Evolutionary conservation across 2,113 vertebrate species (phyloP).

Genomic region (Oxygymnocypris stewartii): DNA sequence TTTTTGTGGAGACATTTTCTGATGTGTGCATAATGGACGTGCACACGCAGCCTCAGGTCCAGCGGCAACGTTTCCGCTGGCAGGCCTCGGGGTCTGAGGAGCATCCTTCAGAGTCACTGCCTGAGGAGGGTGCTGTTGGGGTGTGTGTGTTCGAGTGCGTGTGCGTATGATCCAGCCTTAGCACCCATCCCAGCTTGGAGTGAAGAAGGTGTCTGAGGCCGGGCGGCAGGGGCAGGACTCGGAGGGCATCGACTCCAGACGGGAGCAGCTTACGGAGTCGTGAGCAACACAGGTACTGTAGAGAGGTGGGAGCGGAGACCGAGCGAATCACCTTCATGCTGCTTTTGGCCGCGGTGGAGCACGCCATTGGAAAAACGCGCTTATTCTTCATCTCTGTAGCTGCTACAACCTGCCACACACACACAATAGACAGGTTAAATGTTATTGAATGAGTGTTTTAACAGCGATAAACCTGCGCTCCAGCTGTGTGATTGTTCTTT

Average conservation of each 20-base stretch:
- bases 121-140: constrained; percentile 66
- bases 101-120: constrained; percentile 80
- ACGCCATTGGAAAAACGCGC: constrained; percentile 95
- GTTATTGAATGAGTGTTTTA: constrained; percentile 64
- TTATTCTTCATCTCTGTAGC: constrained; percentile 91
- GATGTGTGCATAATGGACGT: neutral
- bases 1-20: neutral
- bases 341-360: constrained; percentile 95
- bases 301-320: constrained; percentile 86
- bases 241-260: constrained; percentile 82
- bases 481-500: neutral
- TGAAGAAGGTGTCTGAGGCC: constrained; percentile 93
- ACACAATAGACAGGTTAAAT: constrained; percentile 43
- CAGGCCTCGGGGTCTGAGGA: constrained; percentile 80
- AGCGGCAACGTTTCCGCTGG: constrained; percentile 91
- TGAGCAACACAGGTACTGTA: constrained; percentile 94
- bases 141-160: constrained; percentile 56
- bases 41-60: constrained; percentile 77
- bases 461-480: constrained; percentile 43
- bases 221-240: constrained; percentile 88
- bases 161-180: constrained; percentile 81
- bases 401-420: constrained; percentile 80
- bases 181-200: constrained; percentile 95
- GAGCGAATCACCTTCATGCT: constrained; percentile 99
- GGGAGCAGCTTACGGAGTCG: constrained; percentile 94